These are phyloP conservation scores for Bombus breviceps DNA, from an alignment of 1,140 invertebrate species.

Conservation along the genomic window DNA sequence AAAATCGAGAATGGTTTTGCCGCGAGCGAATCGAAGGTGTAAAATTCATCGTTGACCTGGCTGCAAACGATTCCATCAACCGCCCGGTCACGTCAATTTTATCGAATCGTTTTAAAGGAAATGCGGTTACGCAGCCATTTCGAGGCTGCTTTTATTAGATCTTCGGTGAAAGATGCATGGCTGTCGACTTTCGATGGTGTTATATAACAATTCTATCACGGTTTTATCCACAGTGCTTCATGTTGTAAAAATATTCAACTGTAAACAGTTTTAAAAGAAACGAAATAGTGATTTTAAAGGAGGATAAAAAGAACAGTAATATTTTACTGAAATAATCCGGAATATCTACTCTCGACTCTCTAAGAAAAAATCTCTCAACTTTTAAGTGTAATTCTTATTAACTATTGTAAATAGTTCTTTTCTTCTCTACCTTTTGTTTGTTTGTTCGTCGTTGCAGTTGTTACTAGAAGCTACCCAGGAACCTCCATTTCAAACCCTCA, in stretches of 20 bases:
- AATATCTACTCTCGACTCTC: too few species aligned
- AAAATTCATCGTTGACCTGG: constrained; percentile 38
- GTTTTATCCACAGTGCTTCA: not conserved
- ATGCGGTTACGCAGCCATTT: not conserved
- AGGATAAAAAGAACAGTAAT: not conserved
- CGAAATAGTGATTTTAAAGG: too few species aligned
- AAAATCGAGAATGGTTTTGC: not conserved
- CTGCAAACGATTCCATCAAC: not conserved
- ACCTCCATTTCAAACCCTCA: too few species aligned
- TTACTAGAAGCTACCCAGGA: not conserved
- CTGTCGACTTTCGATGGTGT: not conserved
- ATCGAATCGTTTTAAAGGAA: constrained; percentile 11
- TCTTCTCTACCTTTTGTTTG: not conserved
- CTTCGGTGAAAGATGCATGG: not conserved
- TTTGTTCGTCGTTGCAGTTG: not conserved
- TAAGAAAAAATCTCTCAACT: too few species aligned
- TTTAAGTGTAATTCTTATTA: too few species aligned
- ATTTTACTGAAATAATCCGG: too few species aligned
- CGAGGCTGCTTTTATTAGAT: not conserved
- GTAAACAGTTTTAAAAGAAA: not conserved
- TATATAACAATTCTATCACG: not conserved
- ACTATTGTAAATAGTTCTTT: too few species aligned
- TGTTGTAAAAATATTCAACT: not conserved
- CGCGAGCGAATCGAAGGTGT: constrained; percentile 14
- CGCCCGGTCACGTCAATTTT: not conserved